Percentiles rank a stretch among this genome's conserved stretches.
Conservation (phyloP, 2,113 vertebrate species). For the Sigmodon hispidus region DNA sequence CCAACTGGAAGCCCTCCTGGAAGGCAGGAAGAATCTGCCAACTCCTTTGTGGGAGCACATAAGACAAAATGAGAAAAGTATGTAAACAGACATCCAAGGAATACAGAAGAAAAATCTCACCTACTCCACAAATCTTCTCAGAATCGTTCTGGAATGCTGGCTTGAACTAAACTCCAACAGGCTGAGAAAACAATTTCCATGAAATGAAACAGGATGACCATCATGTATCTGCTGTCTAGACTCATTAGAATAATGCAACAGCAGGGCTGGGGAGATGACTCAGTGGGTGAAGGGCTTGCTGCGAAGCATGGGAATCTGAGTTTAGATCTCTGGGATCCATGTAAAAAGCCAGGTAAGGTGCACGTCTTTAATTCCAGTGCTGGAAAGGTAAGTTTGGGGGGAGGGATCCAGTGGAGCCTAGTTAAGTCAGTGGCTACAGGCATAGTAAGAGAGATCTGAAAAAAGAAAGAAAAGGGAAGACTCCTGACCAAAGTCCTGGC, state of each 20-base stretch:
- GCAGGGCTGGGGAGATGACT: not conserved
- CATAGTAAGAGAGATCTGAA: not conserved
- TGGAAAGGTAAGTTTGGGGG: not conserved
- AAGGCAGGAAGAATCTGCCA: conserved; percentile 11
- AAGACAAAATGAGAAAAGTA: not conserved
- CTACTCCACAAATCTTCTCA: not conserved
- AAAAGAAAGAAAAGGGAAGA: not conserved
- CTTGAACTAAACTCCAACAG: conserved; percentile 17
- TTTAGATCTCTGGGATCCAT: too few species aligned
- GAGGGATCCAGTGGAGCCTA: not conserved
- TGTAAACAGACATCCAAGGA: not conserved
- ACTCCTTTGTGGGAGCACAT: not conserved
- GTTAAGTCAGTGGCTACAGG: too few species aligned
- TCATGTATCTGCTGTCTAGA: not conserved
- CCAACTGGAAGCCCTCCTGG: conserved; percentile 23
- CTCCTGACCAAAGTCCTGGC: too few species aligned
- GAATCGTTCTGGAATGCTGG: conserved; percentile 6
- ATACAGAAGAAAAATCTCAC: not conserved
- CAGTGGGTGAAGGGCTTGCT: too few species aligned
- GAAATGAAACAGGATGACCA: not conserved
- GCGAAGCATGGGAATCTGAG: not conserved
- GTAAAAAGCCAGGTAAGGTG: not conserved
- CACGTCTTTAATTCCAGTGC: not conserved
- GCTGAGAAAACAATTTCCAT: not conserved
- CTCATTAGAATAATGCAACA: not conserved